Evolutionary conservation across 2,797 vertebrate genomes (phyloP), one percentile per base, ranked within the genome.

Genomic region (Miichthys miiuy): DNA sequence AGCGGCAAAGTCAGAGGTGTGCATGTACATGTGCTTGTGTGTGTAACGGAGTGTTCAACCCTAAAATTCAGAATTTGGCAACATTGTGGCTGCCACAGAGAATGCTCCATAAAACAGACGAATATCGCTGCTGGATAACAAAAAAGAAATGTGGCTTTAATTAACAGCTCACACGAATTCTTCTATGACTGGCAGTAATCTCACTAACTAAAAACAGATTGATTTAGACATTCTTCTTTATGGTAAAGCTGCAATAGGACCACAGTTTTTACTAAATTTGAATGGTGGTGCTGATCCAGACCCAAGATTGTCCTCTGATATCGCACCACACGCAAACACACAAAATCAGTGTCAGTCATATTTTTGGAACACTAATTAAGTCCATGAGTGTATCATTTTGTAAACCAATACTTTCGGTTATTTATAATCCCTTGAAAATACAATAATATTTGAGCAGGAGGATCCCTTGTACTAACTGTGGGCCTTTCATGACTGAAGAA

Each of bases 191-290:
- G 87, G 85, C 77, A 75, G 84, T 74, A 81, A 89, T 80, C 80
- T 82, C 48, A 48, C 78, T 87, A 91, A 94, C 5, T 68, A 62
- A 86, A 91, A 92, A 85, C 92, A 94, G 89, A 93, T 65, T 88
- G 81, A 74, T 71, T 69, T 30, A 65, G 68, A 83, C 68, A 57
- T 81, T 79, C 30, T 74, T 78, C 20, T 34, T 75, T 0, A 57
- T 80, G 69, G 60, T 73, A 69, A 84, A 86, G 79, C 68, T 80
- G 58, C 69, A 85, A 81, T 34, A 73, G 20, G 34, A 71, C 78
- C 73, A 68, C 42, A 68, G 62, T 21, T 80, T 82, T 69, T 25
- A 58, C 62, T 50, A 1, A 47, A 66, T 62, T 57, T 44, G 6
- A 81, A 72, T n/a, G 48, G 38, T 62, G 55, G 75, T 46, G 51